Conservation (phyloP, 2,797 vertebrate genomes). For the Clarias laeviceps region DNA sequence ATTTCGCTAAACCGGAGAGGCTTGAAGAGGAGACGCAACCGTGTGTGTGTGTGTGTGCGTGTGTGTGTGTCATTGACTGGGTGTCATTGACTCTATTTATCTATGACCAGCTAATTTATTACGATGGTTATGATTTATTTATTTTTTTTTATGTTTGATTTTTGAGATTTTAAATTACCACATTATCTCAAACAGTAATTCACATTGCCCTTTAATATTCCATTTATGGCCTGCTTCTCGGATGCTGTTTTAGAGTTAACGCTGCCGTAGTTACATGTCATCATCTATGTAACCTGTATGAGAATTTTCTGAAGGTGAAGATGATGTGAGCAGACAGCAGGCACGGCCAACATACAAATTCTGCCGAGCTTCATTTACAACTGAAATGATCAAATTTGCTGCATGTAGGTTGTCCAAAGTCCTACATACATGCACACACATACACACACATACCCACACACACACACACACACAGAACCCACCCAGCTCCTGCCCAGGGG, state of each 20-base stretch:
- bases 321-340: slow-evolving; percentile 9
- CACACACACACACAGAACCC: background rate
- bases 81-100: background rate
- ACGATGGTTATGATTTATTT: background rate
- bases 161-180: background rate
- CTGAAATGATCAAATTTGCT: slow-evolving; percentile 12
- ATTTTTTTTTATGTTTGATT: background rate
- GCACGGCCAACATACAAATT: background rate
- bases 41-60: slow-evolving; percentile 32
- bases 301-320: background rate
- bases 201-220: background rate
- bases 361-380: slow-evolving; percentile 27
- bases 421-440: slow-evolving; percentile 26
- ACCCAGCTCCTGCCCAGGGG: slow-evolving; percentile 56
- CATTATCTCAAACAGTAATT: background rate
- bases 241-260: background rate
- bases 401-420: slow-evolving; percentile 7
- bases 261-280: background rate
- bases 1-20: slow-evolving; percentile 45
- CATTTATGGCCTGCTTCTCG: background rate
- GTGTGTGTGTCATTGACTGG: slow-evolving; percentile 7
- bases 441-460: background rate
- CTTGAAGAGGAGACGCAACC: slow-evolving; percentile 29
- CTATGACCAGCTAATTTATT: background rate
- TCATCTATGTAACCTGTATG: background rate